A percentile compares a stretch with the other conserved stretches of the same genome.
phyloP scores from a whole-genome alignment of 2,888 invertebrate genomes.

The Ephialtes manifestator region DNA sequence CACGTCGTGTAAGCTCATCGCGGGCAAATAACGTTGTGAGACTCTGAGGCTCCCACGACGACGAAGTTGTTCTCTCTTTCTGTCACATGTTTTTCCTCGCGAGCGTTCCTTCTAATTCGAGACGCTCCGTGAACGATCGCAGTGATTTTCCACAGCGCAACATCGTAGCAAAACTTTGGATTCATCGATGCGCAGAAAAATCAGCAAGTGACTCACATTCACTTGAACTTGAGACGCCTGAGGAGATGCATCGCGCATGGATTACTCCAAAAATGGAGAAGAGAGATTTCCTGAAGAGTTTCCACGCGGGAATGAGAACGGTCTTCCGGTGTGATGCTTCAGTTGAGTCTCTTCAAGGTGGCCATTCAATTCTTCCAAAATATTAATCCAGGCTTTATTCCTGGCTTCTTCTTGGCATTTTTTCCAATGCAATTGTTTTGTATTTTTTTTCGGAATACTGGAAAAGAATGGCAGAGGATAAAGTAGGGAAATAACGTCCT shows the following conservation, averaged over 20 bases:
- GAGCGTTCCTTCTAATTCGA: slow-evolving; percentile 54
- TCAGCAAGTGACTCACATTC: slow-evolving; percentile 9
- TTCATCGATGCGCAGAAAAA: neutral
- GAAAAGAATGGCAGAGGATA: no score
- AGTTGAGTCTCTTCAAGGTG: neutral
- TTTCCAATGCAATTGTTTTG: no score
- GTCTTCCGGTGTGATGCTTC: slow-evolving; percentile 52
- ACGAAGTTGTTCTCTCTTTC: neutral
- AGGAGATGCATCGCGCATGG: slow-evolving; percentile 25
- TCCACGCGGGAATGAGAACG: slow-evolving; percentile 54
- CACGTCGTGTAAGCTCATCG: slow-evolving; percentile 5
- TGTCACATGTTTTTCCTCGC: slow-evolving; percentile 40
- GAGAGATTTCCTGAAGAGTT: slow-evolving; percentile 55
- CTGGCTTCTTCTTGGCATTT: no score
- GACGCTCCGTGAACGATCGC: slow-evolving; percentile 41
- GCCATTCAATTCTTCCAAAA: no score
- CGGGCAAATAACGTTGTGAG: neutral
- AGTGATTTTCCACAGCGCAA: slow-evolving; percentile 59
- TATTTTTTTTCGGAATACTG: no score
- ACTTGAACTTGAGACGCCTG: neutral
- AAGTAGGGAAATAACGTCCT: no score
- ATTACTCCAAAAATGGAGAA: slow-evolving; percentile 61
- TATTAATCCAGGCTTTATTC: no score
- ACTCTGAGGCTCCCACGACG: slow-evolving; percentile 49
- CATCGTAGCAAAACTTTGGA: neutral